phyloP scores from a whole-genome alignment of 1,140 invertebrate genomes.

The Pachyrhynchus sulphureomaculatus region DNA sequence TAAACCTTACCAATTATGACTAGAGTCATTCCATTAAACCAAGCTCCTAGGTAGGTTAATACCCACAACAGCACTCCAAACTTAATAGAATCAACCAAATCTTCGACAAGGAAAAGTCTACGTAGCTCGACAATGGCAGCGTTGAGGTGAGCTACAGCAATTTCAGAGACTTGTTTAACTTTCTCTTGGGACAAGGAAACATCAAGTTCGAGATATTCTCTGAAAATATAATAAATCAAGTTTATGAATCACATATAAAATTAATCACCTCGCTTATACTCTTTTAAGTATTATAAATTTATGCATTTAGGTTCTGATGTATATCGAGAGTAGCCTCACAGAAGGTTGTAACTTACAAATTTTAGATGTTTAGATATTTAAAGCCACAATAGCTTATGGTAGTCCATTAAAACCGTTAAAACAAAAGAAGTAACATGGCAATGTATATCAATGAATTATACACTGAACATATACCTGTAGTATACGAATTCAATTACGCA shows the following conservation, averaged over 20 bases:
- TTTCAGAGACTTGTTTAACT: conserved; percentile 80
- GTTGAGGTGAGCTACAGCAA: conserved; percentile 83
- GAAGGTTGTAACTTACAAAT: not conserved
- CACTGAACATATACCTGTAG: no score
- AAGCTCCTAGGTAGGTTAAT: conserved; percentile 93
- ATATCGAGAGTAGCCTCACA: not conserved
- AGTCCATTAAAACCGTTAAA: no score
- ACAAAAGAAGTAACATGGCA: no score
- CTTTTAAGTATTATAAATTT: not conserved
- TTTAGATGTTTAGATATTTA: not conserved
- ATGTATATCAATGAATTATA: no score
- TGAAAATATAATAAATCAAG: conserved; percentile 51
- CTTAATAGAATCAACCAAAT: conserved; percentile 93
- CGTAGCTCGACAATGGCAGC: conserved; percentile 77
- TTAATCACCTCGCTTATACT: not conserved
- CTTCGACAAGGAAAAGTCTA: conserved; percentile 93
- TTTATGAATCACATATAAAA: not conserved
- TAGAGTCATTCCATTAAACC: conserved; percentile 98
- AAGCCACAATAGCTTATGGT: no score
- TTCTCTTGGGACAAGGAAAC: conserved; percentile 83
- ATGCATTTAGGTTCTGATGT: not conserved
- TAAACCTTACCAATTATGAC: conserved; percentile 78
- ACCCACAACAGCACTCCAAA: conserved; percentile 92
- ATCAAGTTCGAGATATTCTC: conserved; percentile 85
- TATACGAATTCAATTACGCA: no score